phyloP scores from a whole-genome alignment of 2,888 invertebrate genomes.

The Cerastis rubricosa region DNA sequence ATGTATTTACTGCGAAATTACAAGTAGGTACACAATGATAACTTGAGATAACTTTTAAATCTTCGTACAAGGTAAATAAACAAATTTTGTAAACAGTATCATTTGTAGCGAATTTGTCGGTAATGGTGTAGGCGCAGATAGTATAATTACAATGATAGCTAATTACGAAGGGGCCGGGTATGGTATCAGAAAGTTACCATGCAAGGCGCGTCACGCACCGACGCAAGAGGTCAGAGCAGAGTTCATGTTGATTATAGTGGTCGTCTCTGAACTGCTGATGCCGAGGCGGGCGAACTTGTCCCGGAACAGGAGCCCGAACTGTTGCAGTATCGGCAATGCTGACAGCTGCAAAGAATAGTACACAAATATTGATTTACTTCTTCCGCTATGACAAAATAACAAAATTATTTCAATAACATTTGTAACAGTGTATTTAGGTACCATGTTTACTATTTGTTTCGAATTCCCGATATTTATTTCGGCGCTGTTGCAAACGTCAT shows the following conservation, averaged over 20 bases:
- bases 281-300: constrained; percentile 91
- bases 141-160: constrained; percentile 45
- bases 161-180: constrained; percentile 73
- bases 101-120: constrained; percentile 14
- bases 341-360: constrained; percentile 90
- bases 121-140: constrained; percentile 18
- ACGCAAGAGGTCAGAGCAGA: constrained; percentile 93
- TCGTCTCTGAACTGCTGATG: constrained; percentile 92
- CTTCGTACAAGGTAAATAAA: constrained; percentile 43
- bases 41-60: constrained; percentile 57
- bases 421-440: too few species aligned
- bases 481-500: too few species aligned
- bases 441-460: too few species aligned
- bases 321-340: constrained; percentile 92
- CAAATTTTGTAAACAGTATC: constrained; percentile 17
- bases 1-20: constrained; percentile 31
- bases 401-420: too few species aligned
- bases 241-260: constrained; percentile 93
- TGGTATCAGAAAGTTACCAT: constrained; percentile 88
- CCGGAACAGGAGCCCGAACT: constrained; percentile 93
- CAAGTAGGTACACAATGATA: constrained; percentile 47
- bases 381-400: neutral
- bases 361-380: neutral
- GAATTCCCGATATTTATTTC: too few species aligned
- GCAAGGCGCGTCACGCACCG: constrained; percentile 91